phyloP scores from a whole-genome alignment of 2,888 invertebrate species.

The Drosophila siamana region DNA sequence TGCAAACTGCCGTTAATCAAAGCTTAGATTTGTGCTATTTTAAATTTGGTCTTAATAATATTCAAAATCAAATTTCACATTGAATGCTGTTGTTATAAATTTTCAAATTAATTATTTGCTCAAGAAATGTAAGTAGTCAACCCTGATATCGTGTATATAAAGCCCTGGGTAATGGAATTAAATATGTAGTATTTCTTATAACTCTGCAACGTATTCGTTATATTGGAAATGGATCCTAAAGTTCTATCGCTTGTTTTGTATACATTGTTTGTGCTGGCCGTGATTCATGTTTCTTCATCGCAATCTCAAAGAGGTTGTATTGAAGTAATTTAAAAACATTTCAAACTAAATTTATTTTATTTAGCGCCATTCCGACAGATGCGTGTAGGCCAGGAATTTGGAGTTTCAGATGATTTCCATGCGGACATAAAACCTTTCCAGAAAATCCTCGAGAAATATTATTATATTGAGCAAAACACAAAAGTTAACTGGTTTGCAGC shows the following conservation, averaged over 20 bases:
- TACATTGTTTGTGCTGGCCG: not conserved
- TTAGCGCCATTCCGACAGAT: not conserved
- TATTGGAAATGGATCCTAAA: constrained; percentile 9
- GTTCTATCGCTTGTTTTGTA: not conserved
- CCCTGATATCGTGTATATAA: not conserved
- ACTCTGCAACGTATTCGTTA: not conserved
- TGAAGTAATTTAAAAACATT: not conserved
- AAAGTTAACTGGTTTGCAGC: constrained; percentile 24
- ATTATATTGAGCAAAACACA: not conserved
- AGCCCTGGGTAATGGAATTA: not conserved
- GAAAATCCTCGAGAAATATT: constrained; percentile 18
- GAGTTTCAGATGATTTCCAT: constrained; percentile 9
- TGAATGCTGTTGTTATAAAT: too few relatives aligned
- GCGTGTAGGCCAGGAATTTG: not conserved
- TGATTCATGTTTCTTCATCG: not conserved
- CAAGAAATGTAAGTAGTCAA: not conserved
- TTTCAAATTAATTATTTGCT: too few relatives aligned
- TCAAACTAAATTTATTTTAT: not conserved
- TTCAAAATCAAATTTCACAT: too few relatives aligned
- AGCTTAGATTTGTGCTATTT: too few relatives aligned
- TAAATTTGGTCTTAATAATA: too few relatives aligned
- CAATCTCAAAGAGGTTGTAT: not conserved
- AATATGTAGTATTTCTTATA: not conserved
- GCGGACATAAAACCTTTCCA: not conserved
- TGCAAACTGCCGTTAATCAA: too few relatives aligned